These are phyloP conservation scores for Neotragus pygmaeus DNA, from an alignment of 2,113 vertebrate species.

Conservation along the genomic window DNA sequence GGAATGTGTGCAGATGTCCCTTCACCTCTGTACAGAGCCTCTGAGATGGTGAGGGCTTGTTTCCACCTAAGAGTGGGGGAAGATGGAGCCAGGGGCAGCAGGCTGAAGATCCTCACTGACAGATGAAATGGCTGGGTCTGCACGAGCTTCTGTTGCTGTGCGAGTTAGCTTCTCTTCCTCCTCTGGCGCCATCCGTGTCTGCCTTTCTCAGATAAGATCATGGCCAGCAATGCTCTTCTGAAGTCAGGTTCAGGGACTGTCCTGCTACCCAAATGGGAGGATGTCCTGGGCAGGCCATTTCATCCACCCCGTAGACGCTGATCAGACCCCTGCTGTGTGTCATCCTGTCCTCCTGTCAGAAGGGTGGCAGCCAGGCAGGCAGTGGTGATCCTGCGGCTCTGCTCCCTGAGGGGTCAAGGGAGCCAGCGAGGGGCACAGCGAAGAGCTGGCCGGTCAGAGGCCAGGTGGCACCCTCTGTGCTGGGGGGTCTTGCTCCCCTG, in stretches of 20 bases:
- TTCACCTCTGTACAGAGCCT: slow-evolving; percentile 1
- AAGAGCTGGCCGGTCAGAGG: neutral
- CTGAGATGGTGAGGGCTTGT: neutral
- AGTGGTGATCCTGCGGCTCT: neutral
- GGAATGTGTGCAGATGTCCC: neutral
- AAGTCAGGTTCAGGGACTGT: neutral
- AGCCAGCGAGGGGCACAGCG: accelerated
- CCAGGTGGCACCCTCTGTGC: neutral
- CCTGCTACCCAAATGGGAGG: neutral
- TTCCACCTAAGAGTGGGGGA: neutral
- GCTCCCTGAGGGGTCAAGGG: neutral
- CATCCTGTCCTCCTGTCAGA: neutral
- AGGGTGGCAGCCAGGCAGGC: neutral
- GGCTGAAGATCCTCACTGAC: neutral
- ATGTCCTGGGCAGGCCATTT: neutral
- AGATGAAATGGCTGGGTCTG: neutral
- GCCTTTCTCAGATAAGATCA: neutral
- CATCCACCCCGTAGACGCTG: neutral
- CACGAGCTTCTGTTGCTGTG: neutral
- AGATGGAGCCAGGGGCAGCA: neutral
- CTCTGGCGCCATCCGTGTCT: neutral
- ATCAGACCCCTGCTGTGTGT: neutral
- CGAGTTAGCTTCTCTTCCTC: neutral
- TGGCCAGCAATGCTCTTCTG: neutral
- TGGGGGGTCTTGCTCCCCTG: neutral